These are phyloP conservation scores for Dendrolimus houi DNA, from an alignment of 2,888 invertebrate genomes.

Conservation along the genomic window DNA sequence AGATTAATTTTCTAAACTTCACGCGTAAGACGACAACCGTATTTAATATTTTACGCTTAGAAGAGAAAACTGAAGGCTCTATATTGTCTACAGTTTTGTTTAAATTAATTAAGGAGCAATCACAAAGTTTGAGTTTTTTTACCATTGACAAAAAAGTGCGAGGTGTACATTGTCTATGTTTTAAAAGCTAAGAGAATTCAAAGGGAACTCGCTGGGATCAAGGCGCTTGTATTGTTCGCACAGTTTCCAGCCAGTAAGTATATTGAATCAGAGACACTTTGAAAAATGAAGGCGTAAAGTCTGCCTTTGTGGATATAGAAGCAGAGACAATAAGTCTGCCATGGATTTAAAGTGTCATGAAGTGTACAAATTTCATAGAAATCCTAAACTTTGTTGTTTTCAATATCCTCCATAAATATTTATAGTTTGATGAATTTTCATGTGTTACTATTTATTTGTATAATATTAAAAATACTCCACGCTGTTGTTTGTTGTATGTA, in stretches of 20 bases:
- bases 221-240: neutral
- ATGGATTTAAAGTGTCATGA: slow-evolving; percentile 12
- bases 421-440: too few species aligned
- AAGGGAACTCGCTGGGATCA: neutral
- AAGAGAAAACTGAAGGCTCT: neutral
- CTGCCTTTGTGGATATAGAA: slow-evolving; percentile 20
- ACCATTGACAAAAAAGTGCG: neutral
- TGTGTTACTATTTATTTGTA: too few species aligned
- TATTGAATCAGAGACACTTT: slow-evolving; percentile 50
- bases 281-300: slow-evolving; percentile 43
- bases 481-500: too few species aligned
- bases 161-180: neutral
- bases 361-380: slow-evolving; percentile 22
- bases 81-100: neutral
- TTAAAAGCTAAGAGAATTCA: neutral
- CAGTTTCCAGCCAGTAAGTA: slow-evolving; percentile 23
- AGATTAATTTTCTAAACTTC: neutral
- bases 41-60: neutral
- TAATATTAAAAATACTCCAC: too few species aligned
- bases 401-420: too few species aligned
- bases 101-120: neutral
- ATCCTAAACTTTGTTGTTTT: slow-evolving; percentile 11
- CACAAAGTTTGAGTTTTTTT: neutral
- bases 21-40: neutral
- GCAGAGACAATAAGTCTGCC: slow-evolving; percentile 28